phyloP scores from a whole-genome alignment of 1,140 invertebrate species.

The Aphaenogaster floridana region DNA sequence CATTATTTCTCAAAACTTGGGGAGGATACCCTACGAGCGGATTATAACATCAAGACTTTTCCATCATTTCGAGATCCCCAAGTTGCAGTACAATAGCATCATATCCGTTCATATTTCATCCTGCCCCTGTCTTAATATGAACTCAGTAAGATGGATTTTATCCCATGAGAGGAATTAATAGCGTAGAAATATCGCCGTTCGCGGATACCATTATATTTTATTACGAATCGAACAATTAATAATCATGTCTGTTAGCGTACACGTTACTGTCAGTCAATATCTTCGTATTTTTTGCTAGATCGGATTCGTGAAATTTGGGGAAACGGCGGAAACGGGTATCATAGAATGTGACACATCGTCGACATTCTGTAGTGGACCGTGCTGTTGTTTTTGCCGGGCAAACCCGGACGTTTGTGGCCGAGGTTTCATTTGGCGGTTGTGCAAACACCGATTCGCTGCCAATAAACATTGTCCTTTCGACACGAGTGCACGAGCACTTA shows the following conservation, averaged over 20 bases:
- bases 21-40: not conserved
- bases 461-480: conserved; percentile 70
- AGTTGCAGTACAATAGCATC: conserved; percentile 21
- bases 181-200: not conserved
- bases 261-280: conserved; percentile 8
- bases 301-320: conserved; percentile 22
- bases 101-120: conserved; percentile 37
- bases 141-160: not conserved
- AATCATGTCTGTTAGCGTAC: not conserved
- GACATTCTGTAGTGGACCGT: conserved; percentile 37
- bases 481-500: conserved; percentile 53
- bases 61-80: conserved; percentile 21
- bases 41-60: conserved; percentile 13
- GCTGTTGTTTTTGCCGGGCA: conserved; percentile 71
- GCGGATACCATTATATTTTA: not conserved
- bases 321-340: conserved; percentile 31
- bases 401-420: conserved; percentile 53
- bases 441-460: conserved; percentile 74
- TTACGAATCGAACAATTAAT: conserved; percentile 40
- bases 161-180: conserved; percentile 5
- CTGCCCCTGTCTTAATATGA: conserved; percentile 26
- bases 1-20: conserved; percentile 15
- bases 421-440: conserved; percentile 75
- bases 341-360: conserved; percentile 64
- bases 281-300: conserved; percentile 10